Conservation (phyloP, 2,888 invertebrate genomes). For the Mesorhabditis spiculigera region DNA sequence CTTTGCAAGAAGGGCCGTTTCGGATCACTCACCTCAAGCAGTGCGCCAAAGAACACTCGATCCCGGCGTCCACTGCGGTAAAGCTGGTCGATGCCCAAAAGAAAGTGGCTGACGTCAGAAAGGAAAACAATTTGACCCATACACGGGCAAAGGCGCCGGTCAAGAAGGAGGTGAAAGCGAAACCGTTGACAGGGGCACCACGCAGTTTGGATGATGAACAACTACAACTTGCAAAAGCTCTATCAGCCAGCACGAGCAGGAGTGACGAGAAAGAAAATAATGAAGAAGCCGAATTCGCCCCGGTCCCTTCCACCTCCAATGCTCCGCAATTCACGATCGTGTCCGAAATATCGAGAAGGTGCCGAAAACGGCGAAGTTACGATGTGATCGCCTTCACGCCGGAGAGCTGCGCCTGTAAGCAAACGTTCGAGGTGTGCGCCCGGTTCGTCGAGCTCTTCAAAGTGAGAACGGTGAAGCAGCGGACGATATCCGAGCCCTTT, state of each 20-base stretch:
- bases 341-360: background rate
- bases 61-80: background rate
- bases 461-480: background rate
- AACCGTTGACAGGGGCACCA: background rate
- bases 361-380: background rate
- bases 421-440: background rate
- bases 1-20: background rate
- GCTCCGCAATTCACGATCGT: background rate
- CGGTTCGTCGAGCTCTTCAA: background rate
- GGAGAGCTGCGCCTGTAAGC: constrained; percentile 3
- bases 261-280: background rate
- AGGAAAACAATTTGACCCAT: background rate
- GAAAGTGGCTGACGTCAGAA: background rate
- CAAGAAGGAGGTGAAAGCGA: background rate
- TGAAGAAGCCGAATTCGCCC: background rate
- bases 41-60: background rate
- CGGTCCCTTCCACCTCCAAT: background rate
- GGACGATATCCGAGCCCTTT: background rate
- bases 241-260: background rate
- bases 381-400: constrained; percentile 2
- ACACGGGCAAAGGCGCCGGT: background rate
- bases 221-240: background rate
- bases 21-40: background rate
- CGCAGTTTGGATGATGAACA: background rate
- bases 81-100: background rate